Conservation (phyloP, 1,140 invertebrate genomes). For the Holcopasites calliopsidis region DNA sequence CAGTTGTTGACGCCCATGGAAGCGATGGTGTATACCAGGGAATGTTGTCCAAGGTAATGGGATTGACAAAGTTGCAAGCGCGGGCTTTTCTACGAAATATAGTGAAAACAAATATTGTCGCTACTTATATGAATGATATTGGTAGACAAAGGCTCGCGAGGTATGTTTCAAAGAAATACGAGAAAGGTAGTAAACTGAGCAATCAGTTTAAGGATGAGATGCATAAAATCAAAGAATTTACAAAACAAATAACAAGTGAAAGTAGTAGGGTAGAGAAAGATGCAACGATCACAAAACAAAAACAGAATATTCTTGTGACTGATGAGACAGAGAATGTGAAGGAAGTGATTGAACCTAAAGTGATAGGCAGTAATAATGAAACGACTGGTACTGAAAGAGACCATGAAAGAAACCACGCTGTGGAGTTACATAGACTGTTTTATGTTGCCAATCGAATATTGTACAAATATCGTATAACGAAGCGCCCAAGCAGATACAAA, state of each 20-base stretch:
- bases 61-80: conserved; percentile 79
- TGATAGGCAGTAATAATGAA: background rate
- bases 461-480: conserved; percentile 62
- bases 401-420: background rate
- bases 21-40: conserved; percentile 79
- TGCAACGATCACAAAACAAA: background rate
- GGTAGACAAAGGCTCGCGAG: conserved; percentile 80
- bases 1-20: conserved; percentile 75
- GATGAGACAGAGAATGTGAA: background rate
- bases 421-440: conserved; percentile 39
- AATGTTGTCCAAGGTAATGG: conserved; percentile 75
- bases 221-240: conserved; percentile 74
- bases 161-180: conserved; percentile 75
- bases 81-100: conserved; percentile 79
- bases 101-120: conserved; percentile 75
- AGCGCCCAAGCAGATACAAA: conserved; percentile 51
- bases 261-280: background rate
- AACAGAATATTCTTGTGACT: background rate
- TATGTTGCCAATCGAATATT: conserved; percentile 62
- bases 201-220: conserved; percentile 75
- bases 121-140: conserved; percentile 80
- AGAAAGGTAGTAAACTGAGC: conserved; percentile 69
- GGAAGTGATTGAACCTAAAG: background rate
- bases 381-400: background rate
- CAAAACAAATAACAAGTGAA: conserved; percentile 28